Evolutionary conservation across 2,797 vertebrate genomes (phyloP).

Genomic region (Eremophila alpestris): DNA sequence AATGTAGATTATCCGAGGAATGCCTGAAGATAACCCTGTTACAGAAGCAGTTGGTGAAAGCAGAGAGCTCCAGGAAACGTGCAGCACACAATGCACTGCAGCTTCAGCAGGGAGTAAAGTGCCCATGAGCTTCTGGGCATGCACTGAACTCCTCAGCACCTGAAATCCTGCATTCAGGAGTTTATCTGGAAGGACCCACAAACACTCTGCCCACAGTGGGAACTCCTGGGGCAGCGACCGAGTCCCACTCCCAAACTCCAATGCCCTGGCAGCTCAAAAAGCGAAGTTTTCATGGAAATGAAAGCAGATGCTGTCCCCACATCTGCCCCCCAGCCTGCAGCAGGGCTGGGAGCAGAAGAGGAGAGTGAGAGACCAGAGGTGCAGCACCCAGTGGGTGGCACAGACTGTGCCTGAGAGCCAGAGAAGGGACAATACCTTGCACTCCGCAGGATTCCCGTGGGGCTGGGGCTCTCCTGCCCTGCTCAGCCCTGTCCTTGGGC

Average conservation of each 20-base stretch:
- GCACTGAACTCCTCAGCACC: not conserved
- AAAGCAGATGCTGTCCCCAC: not conserved
- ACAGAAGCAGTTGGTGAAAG: not conserved
- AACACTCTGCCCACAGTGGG: not conserved
- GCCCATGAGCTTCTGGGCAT: not conserved
- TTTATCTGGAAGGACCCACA: not conserved
- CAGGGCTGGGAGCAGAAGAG: not conserved
- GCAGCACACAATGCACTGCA: not conserved
- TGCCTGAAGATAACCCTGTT: not conserved
- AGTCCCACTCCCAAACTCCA: not conserved
- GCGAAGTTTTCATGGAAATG: not conserved
- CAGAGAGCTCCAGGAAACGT: not conserved
- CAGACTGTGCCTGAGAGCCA: accelerated
- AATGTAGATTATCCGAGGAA: not conserved
- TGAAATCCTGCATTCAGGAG: not conserved
- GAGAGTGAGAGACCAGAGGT: not conserved
- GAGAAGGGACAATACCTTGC: constrained; percentile 71
- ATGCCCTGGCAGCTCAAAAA: not conserved
- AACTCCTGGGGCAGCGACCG: accelerated
- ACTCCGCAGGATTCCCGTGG: not conserved
- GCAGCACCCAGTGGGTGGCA: accelerated
- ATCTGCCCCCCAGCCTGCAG: not conserved
- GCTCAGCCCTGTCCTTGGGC: not conserved
- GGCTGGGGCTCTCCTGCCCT: constrained; percentile 27
- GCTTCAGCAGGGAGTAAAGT: not conserved